Conservation (phyloP, 2,888 invertebrate genomes). For the Octonoba sinensis region DNA sequence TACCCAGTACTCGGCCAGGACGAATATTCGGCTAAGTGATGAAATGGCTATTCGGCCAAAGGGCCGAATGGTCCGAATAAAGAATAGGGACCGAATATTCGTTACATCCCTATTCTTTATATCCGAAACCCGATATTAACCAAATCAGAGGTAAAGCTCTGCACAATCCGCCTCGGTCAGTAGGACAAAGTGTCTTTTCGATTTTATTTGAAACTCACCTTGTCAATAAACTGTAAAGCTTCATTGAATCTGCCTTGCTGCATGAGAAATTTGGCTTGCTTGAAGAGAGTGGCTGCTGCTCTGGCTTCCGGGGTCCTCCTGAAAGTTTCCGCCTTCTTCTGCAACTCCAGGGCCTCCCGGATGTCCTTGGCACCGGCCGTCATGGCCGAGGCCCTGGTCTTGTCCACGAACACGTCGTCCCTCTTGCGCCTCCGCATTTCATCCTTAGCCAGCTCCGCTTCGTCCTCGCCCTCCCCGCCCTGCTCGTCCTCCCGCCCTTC, state of each 20-base stretch:
- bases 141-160: too few relatives aligned
- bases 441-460: not conserved
- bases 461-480: not conserved
- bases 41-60: too few relatives aligned
- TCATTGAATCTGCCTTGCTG: slow-evolving; percentile 35
- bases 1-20: too few relatives aligned
- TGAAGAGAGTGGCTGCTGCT: slow-evolving; percentile 17
- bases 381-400: slow-evolving; percentile 90
- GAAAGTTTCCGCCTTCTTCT: slow-evolving; percentile 70
- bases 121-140: too few relatives aligned
- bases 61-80: too few relatives aligned
- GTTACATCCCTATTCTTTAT: too few relatives aligned
- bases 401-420: slow-evolving; percentile 89
- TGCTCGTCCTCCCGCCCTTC: not conserved
- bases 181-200: too few relatives aligned
- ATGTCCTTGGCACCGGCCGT: slow-evolving; percentile 88
- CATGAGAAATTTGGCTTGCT: slow-evolving; percentile 43
- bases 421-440: not conserved
- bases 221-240: slow-evolving; percentile 31
- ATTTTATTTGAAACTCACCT: slow-evolving; percentile 8
- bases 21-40: too few relatives aligned
- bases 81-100: too few relatives aligned
- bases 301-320: slow-evolving; percentile 81
- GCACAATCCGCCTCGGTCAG: too few relatives aligned
- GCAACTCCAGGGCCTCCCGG: slow-evolving; percentile 75